Percentiles rank a stretch among this genome's conserved stretches.
These are phyloP conservation scores for Pocillopora damicornis DNA, from an alignment of 64 coral and sea anemone genomes.

Conservation along the genomic window DNA sequence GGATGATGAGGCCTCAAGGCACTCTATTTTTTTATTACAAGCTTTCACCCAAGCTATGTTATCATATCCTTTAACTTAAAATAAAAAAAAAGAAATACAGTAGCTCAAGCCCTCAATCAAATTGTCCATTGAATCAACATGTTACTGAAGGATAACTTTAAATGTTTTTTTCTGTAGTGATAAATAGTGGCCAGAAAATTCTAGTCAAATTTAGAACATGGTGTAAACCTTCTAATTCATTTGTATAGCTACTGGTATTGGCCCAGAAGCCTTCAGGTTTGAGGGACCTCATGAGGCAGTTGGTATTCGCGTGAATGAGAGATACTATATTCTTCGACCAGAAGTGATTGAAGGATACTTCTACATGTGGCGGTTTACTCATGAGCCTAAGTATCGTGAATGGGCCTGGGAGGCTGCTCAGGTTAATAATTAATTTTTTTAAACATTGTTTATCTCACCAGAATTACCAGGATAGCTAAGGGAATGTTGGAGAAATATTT, in stretches of 20 bases:
- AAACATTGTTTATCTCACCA: neutral
- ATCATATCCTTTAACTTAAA: too few species aligned
- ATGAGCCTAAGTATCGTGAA: constrained; percentile 89
- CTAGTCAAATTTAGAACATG: neutral
- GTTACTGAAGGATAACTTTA: too few species aligned
- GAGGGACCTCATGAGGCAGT: constrained; percentile 74
- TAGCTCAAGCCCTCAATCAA: too few species aligned
- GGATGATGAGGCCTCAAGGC: too few species aligned
- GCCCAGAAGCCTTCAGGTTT: constrained; percentile 93
- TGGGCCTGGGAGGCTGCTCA: constrained; percentile 95
- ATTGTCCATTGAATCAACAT: too few species aligned
- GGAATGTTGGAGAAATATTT: too few species aligned
- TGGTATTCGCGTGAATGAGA: constrained; percentile 66
- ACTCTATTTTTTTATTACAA: too few species aligned
- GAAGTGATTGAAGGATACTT: constrained; percentile 94
- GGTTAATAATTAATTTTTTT: constrained; percentile 33
- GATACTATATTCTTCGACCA: constrained; percentile 91
- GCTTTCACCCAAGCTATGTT: too few species aligned
- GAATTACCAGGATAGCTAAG: neutral
- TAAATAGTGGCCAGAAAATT: neutral
- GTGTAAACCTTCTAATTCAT: neutral
- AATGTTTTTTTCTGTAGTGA: too few species aligned
- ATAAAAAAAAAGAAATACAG: too few species aligned
- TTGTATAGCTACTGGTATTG: constrained; percentile 85
- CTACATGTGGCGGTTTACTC: constrained; percentile 91